Conservation (phyloP, 2,113 vertebrate genomes). For the Atlantisia rogersi region DNA sequence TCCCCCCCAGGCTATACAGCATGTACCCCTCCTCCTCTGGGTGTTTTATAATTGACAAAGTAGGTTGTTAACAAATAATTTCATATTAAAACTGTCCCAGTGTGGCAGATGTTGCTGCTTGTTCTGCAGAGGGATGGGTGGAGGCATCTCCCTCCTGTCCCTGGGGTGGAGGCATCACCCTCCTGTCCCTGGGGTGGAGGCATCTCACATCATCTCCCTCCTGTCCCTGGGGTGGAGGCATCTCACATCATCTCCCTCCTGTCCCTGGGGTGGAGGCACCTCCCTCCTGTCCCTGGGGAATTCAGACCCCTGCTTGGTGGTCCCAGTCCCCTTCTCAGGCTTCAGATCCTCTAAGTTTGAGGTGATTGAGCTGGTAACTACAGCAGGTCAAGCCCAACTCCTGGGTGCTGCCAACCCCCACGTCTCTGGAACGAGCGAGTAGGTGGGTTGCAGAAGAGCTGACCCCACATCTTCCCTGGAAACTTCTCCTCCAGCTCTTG, state of each 20-base stretch:
- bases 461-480: neutral
- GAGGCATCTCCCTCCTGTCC: neutral
- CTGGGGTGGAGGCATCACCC: too few relatives aligned
- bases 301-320: neutral
- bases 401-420: neutral
- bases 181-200: too few relatives aligned
- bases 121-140: neutral
- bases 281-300: neutral
- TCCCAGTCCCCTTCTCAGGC: neutral
- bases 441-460: neutral
- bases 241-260: neutral
- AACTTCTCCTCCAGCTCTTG: neutral
- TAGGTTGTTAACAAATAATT: neutral
- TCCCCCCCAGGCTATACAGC: neutral
- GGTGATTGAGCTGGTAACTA: neutral
- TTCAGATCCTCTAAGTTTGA: neutral
- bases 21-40: rapidly evolving
- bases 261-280: neutral
- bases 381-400: neutral
- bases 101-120: rapidly evolving
- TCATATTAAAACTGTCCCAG: conserved; percentile 18
- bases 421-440: neutral
- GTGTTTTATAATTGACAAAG: neutral
- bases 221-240: too few relatives aligned
- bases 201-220: too few relatives aligned